Evolutionary conservation across 2,888 invertebrate species (phyloP).

Genomic region (Epirrita christyi): DNA sequence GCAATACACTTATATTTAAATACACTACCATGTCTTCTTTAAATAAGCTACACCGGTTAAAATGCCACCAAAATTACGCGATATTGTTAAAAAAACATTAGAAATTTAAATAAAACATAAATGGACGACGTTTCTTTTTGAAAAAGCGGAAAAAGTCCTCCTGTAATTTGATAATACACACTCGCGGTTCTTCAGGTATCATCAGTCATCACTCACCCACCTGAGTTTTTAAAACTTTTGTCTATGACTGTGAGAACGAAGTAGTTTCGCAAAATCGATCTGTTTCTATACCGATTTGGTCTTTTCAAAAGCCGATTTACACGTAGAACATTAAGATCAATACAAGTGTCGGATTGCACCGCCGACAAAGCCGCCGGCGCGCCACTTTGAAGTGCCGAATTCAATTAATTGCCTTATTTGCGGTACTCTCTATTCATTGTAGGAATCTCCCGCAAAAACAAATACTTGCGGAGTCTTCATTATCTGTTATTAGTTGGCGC

Average conservation of each 20-base stretch:
- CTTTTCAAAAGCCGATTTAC: conserved; percentile 29
- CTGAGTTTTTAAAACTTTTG: conserved; percentile 38
- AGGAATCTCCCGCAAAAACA: conserved; percentile 79
- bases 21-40: too few species aligned
- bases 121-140: too few species aligned
- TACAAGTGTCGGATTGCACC: conserved; percentile 72
- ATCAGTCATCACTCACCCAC: conserved; percentile 23
- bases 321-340: conserved; percentile 46
- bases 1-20: too few species aligned
- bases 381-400: conserved; percentile 81
- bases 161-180: conserved; percentile 54
- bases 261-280: conserved; percentile 55
- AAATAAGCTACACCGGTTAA: too few species aligned
- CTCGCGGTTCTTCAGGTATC: conserved; percentile 54
- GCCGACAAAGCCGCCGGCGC: conserved; percentile 77
- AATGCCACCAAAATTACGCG: too few species aligned
- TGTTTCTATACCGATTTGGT: conserved; percentile 35
- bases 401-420: conserved; percentile 84
- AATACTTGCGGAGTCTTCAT: conserved; percentile 80
- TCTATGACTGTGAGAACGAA: conserved; percentile 60
- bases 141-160: too few species aligned
- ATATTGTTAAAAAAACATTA: too few species aligned
- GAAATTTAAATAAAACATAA: too few species aligned
- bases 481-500: conserved; percentile 76
- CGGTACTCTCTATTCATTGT: conserved; percentile 65